Evolutionary conservation across 2,888 invertebrate genomes (phyloP).

Genomic region (Hypena proboscidalis): DNA sequence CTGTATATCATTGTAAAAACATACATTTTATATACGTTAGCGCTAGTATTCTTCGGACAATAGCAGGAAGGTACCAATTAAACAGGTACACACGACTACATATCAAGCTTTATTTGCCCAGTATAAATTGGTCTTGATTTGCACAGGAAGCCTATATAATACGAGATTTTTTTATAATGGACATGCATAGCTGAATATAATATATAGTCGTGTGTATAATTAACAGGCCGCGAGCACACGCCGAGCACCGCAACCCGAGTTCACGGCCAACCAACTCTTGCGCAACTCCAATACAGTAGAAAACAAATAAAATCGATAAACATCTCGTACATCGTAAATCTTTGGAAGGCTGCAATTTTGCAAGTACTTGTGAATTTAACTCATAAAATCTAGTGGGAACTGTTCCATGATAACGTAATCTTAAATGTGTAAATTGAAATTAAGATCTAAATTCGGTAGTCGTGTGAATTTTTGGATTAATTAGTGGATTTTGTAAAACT

Average conservation of each 20-base stretch:
- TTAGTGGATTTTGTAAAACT: conserved; percentile 20
- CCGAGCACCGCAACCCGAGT: conserved; percentile 53
- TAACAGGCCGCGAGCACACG: conserved; percentile 48
- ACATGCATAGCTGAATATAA: too few species aligned
- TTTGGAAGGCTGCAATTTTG: conserved; percentile 43
- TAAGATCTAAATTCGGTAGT: conserved; percentile 29
- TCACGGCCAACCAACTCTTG: conserved; percentile 62
- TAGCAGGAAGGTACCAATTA: conserved; percentile 63
- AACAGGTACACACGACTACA: conserved; percentile 47
- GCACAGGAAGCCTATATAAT: too few species aligned
- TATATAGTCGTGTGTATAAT: too few species aligned
- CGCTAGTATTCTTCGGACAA: conserved; percentile 48
- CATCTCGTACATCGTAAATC: conserved; percentile 42
- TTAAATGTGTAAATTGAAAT: conserved; percentile 35
- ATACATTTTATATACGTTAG: conserved; percentile 34
- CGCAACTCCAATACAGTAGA: conserved; percentile 42
- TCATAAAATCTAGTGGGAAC: conserved; percentile 38
- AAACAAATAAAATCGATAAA: conserved; percentile 45
- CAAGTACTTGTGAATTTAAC: conserved; percentile 41
- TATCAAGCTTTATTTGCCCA: too few species aligned
- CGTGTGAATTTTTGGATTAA: conserved; percentile 40
- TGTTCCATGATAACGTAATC: conserved; percentile 31
- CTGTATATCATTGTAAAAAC: conserved; percentile 31
- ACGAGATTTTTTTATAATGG: too few species aligned
- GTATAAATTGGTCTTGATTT: too few species aligned